These are phyloP conservation scores for Selene dorsalis DNA, from an alignment of 2,797 vertebrate species.

Conservation along the genomic window DNA sequence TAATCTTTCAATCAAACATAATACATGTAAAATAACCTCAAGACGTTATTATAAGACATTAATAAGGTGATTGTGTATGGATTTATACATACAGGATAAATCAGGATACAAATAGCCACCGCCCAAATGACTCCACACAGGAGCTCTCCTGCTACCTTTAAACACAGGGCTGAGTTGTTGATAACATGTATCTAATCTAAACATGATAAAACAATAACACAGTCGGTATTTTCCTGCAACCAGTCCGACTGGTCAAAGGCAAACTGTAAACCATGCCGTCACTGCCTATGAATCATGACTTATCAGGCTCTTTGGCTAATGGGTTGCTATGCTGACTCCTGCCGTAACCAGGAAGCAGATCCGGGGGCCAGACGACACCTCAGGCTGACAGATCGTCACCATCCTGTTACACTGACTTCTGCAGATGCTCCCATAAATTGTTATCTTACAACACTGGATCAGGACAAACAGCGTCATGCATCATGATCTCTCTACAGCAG, in stretches of 20 bases:
- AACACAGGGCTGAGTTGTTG: not conserved
- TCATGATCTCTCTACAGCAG: conserved; percentile 30
- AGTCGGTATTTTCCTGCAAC: conserved; percentile 4
- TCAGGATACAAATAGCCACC: not conserved
- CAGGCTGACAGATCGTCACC: conserved; percentile 39
- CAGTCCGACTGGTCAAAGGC: conserved; percentile 30
- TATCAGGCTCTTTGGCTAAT: conserved; percentile 7
- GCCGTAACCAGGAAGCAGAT: conserved; percentile 47
- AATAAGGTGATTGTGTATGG: not conserved
- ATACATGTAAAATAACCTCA: not conserved
- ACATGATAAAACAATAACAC: conserved; percentile 27
- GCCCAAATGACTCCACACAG: not conserved
- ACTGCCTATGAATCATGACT: conserved; percentile 31
- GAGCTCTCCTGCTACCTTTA: conserved; percentile 19
- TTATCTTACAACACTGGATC: conserved; percentile 7
- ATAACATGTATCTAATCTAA: conserved; percentile 49
- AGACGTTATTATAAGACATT: not conserved
- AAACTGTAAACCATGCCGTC: not conserved
- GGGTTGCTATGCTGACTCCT: conserved; percentile 30
- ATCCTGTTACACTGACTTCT: conserved; percentile 12
- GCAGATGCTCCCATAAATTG: conserved; percentile 23
- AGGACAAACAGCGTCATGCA: conserved; percentile 37
- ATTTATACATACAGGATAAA: no score
- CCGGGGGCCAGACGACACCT: conserved; percentile 17
- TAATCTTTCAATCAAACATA: not conserved